These are phyloP conservation scores for Pseudocheirus occidentalis DNA, from an alignment of 2,797 vertebrate species.

Conservation along the genomic window DNA sequence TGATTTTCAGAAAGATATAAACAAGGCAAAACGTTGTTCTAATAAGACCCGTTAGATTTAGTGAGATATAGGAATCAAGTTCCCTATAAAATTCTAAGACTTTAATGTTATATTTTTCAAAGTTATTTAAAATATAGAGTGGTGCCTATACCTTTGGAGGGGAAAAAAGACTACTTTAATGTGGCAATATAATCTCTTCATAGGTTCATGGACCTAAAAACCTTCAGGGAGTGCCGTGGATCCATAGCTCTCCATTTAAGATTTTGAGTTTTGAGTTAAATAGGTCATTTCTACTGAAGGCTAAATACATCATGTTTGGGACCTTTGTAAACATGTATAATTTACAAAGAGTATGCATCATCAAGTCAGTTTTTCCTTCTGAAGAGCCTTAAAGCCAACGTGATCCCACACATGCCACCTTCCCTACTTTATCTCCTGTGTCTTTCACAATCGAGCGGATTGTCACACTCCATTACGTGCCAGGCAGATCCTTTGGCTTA, in stretches of 20 bases:
- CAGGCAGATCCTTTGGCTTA: conserved; percentile 66
- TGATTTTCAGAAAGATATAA: conserved; percentile 39
- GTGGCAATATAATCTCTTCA: conserved; percentile 63
- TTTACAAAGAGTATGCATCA: conserved; percentile 42
- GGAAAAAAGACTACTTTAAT: conserved; percentile 58
- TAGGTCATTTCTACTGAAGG: conserved; percentile 6
- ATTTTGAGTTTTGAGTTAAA: conserved; percentile 68
- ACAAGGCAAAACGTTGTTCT: conserved; percentile 42
- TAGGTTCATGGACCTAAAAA: conserved; percentile 69
- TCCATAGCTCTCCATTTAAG: conserved; percentile 46
- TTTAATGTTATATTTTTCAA: conserved; percentile 56
- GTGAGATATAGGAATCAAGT: conserved; percentile 46
- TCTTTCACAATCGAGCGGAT: conserved; percentile 73
- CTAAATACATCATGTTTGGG: conserved; percentile 23
- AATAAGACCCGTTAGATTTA: conserved; percentile 23
- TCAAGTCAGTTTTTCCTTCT: conserved; percentile 36
- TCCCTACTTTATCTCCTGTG: conserved; percentile 56
- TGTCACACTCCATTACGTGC: conserved; percentile 74
- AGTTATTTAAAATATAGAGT: conserved; percentile 69
- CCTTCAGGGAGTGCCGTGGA: conserved; percentile 65
- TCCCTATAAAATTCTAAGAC: conserved; percentile 52
- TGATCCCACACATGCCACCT: conserved; percentile 57
- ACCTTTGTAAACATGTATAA: conserved; percentile 56
- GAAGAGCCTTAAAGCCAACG: conserved; percentile 48
- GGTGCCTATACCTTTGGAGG: conserved; percentile 53